Evolutionary conservation across 2,797 vertebrate species (phyloP), one percentile per base, ranked within the genome.

Genomic region (Pipistrellus nathusii): DNA sequence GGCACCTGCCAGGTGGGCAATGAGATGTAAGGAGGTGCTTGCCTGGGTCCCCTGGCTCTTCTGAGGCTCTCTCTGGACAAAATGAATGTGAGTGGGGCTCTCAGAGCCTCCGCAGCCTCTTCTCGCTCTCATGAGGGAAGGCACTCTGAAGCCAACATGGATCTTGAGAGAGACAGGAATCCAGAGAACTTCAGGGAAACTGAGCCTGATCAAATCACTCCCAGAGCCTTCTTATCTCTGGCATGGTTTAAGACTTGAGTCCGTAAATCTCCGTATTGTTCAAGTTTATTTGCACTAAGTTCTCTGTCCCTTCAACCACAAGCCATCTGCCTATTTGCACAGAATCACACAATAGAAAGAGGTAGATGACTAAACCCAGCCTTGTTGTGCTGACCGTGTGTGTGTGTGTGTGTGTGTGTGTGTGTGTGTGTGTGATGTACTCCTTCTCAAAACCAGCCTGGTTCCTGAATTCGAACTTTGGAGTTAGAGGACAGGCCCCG

Each of bases 391-490:
- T 20, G 57, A 7, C 51, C 23, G 20, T n/a, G 10, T n/a, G 10
- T 11, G 15, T 30, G 15, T 30, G 10, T 11, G 15, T 25, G 18
- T 1, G 10, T 11, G 15, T 30, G 18, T 2, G 10, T 11, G 15
- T 30, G 18, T 2, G 10, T n/a, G 23, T n/a, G 10, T n/a, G 25
- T n/a, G 11, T n/a, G 11, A 15, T 1, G 3, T 62, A 30, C 8
- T 30, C 18, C 55, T 55, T 81, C 41, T 46, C 78, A n/a, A 23
- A 82, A 71, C 44, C 71, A 75, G 44, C 57, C 76, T 32, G 11
- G 3, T 10, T 81, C 69, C 68, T 64, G 18, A n/a, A 44, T 35
- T 41, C 32, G 7, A 44, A 32, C 2, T 0, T 21, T 1, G 21
- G 57, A 66, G 3, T 69, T 25, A 20, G 48, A 82, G 0, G 2